A percentile compares a stretch with the other conserved stretches of the same genome.
These are phyloP conservation scores for Achroia grisella DNA, from an alignment of 1,140 invertebrate genomes.

Conservation along the genomic window DNA sequence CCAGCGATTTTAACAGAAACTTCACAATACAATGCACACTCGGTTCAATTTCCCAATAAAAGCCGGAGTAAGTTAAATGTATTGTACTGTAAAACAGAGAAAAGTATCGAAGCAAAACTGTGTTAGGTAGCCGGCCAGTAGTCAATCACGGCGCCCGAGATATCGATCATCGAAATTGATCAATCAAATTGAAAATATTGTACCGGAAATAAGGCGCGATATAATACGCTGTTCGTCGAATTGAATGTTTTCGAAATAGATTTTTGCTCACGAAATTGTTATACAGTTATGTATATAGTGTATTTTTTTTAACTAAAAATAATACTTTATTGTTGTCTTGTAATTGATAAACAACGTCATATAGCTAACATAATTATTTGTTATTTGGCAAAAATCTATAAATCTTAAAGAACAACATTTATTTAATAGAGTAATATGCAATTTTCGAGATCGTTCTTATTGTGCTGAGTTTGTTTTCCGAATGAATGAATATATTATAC, in stretches of 20 bases:
- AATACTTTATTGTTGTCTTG: neutral
- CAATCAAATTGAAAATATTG: slow-evolving; percentile 66
- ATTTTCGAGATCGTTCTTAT: too few species aligned
- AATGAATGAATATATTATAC: too few species aligned
- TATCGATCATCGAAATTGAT: slow-evolving; percentile 69
- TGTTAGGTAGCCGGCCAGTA: slow-evolving; percentile 39
- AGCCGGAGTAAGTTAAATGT: slow-evolving; percentile 16
- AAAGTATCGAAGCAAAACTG: slow-evolving; percentile 20
- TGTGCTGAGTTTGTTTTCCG: too few species aligned
- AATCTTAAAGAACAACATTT: too few species aligned
- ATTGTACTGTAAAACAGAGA: slow-evolving; percentile 45
- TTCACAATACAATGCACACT: slow-evolving; percentile 34
- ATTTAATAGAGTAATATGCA: too few species aligned
- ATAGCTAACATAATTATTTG: too few species aligned
- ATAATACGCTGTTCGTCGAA: slow-evolving; percentile 44
- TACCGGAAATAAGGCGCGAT: slow-evolving; percentile 68
- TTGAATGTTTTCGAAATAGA: slow-evolving; percentile 47
- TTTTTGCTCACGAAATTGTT: slow-evolving; percentile 14
- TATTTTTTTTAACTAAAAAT: neutral
- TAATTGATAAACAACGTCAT: too few species aligned
- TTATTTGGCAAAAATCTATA: too few species aligned
- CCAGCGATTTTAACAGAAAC: slow-evolving; percentile 20
- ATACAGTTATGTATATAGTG: neutral
- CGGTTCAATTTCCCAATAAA: slow-evolving; percentile 26
- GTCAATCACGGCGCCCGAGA: slow-evolving; percentile 62